phyloP scores from a whole-genome alignment of 2,888 invertebrate genomes.

The Torymus auratus region DNA sequence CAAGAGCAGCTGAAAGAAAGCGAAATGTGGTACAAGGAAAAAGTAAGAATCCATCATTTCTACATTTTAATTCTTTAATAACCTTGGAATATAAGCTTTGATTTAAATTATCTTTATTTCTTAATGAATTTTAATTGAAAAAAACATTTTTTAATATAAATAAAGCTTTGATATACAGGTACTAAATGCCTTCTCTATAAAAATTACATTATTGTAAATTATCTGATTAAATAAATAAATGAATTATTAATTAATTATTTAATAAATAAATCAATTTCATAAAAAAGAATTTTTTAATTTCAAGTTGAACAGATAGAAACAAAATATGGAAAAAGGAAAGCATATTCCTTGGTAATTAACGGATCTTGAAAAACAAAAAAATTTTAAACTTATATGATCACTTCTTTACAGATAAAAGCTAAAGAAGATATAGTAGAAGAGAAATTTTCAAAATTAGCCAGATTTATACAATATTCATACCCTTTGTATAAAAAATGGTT shows the following conservation, averaged over 20 bases:
- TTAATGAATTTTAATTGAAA: neutral
- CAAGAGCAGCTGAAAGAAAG: constrained; percentile 60
- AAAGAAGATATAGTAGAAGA: constrained; percentile 70
- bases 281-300: too few relatives aligned
- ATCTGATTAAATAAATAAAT: too few relatives aligned
- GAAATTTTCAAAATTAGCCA: constrained; percentile 70
- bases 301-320: too few relatives aligned
- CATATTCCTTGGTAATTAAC: too few relatives aligned
- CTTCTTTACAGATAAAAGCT: constrained; percentile 65
- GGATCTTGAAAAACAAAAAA: too few relatives aligned
- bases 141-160: too few relatives aligned
- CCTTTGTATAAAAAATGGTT: constrained; percentile 72
- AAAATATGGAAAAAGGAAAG: too few relatives aligned
- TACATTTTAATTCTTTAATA: constrained; percentile 12
- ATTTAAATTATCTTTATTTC: constrained; percentile 5
- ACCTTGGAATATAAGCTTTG: constrained; percentile 2
- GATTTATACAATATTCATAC: constrained; percentile 71
- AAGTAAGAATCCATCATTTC: constrained; percentile 62
- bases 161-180: too few relatives aligned
- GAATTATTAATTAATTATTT: too few relatives aligned
- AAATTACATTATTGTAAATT: too few relatives aligned
- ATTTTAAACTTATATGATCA: neutral
- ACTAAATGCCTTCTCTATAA: too few relatives aligned
- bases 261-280: too few relatives aligned
- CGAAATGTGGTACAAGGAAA: constrained; percentile 68